These are phyloP conservation scores for Gorilla gorilla DNA, from an alignment of 2,113 vertebrate species.

Conservation along the genomic window DNA sequence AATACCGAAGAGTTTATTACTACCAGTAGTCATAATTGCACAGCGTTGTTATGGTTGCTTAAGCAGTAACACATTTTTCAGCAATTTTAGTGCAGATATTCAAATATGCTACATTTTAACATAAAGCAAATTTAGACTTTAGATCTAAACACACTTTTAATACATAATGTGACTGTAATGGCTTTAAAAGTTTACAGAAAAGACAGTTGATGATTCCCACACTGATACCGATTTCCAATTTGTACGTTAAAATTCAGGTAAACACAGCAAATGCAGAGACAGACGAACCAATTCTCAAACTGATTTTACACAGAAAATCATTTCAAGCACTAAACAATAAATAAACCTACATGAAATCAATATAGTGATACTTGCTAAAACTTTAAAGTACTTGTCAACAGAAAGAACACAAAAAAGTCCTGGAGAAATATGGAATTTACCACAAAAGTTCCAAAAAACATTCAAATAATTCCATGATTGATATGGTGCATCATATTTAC, in stretches of 20 bases:
- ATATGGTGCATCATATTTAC: not conserved
- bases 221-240: not conserved
- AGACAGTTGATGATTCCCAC: not conserved
- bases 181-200: not conserved
- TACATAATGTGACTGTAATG: not conserved
- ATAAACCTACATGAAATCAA: constrained; percentile 44
- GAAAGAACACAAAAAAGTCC: not conserved
- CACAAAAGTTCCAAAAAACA: constrained; percentile 18
- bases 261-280: not conserved
- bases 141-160: not conserved
- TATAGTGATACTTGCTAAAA: not conserved
- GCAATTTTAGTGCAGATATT: constrained; percentile 20
- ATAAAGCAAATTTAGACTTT: not conserved
- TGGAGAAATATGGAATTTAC: constrained; percentile 13
- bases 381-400: constrained; percentile 13
- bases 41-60: not conserved
- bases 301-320: constrained; percentile 51
- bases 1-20: not conserved
- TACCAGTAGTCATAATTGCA: not conserved
- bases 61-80: not conserved
- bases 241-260: constrained; percentile 11
- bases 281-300: constrained; percentile 14
- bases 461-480: not conserved
- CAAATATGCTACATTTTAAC: constrained; percentile 2
- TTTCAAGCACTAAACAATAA: not conserved